Conservation (phyloP, 2,888 invertebrate species). For the Craniophora ligustri region DNA sequence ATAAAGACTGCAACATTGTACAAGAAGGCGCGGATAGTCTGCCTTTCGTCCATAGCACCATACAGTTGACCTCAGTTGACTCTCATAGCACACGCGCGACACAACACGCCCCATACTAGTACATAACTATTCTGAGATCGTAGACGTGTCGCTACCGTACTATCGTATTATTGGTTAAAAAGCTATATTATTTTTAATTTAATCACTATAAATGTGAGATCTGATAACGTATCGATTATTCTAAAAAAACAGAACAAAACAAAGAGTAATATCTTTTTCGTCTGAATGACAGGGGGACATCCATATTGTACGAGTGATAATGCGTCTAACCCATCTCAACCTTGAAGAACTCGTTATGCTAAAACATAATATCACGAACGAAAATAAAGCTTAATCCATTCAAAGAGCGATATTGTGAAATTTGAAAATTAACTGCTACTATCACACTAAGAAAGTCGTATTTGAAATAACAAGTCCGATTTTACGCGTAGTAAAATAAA, state of each 20-base stretch:
- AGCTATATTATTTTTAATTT: slow-evolving; percentile 6
- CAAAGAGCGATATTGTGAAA: slow-evolving; percentile 58
- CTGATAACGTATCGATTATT: slow-evolving; percentile 33
- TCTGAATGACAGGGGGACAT: slow-evolving; percentile 61
- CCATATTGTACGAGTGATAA: slow-evolving; percentile 67
- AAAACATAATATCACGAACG: slow-evolving; percentile 75
- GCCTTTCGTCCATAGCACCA: slow-evolving; percentile 34
- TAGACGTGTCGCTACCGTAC: slow-evolving; percentile 25
- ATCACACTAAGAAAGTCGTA: slow-evolving; percentile 17
- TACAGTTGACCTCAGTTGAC: slow-evolving; percentile 58
- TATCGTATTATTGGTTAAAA: not conserved
- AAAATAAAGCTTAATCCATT: slow-evolving; percentile 70
- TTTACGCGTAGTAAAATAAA: slow-evolving; percentile 29
- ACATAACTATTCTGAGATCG: slow-evolving; percentile 34
- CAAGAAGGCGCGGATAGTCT: slow-evolving; percentile 20
- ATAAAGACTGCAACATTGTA: slow-evolving; percentile 34
- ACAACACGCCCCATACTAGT: slow-evolving; percentile 24
- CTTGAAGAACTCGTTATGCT: slow-evolving; percentile 84
- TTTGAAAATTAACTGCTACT: slow-evolving; percentile 54
- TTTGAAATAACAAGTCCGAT: slow-evolving; percentile 17
- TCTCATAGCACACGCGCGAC: slow-evolving; percentile 40
- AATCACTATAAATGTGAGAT: slow-evolving; percentile 18
- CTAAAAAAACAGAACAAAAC: slow-evolving; percentile 18
- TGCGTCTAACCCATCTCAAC: slow-evolving; percentile 68
- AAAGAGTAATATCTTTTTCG: slow-evolving; percentile 27